A percentile compares a stretch with the other conserved stretches of the same genome.
Conservation (phyloP, 2,888 invertebrate genomes). For the Orchesellides sinensis region DNA sequence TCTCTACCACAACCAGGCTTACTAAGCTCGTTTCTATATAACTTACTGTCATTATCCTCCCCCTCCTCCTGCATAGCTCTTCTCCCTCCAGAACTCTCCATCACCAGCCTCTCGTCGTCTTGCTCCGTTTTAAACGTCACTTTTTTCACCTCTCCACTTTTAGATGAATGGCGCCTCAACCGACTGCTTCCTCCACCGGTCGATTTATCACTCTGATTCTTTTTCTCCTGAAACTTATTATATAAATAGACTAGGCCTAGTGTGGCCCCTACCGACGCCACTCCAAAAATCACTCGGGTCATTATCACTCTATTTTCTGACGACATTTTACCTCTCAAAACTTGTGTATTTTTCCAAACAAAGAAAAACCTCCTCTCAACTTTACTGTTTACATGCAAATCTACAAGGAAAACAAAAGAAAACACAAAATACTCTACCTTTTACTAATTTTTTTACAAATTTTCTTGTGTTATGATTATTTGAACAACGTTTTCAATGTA, state of each 20-base stretch:
- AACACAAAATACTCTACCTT: too few species aligned
- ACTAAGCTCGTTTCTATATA: conserved; percentile 24
- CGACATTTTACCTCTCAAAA: conserved; percentile 21
- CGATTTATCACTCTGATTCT: neutral
- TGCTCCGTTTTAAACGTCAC: conserved; percentile 36
- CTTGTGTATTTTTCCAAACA: neutral
- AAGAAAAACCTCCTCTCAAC: too few species aligned
- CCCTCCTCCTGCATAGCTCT: neutral
- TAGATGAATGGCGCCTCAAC: conserved; percentile 10
- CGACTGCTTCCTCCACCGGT: neutral
- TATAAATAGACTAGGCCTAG: conserved; percentile 62
- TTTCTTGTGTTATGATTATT: too few species aligned
- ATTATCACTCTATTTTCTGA: conserved; percentile 47
- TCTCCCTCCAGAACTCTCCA: neutral
- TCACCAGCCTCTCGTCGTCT: neutral
- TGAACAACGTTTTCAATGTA: too few species aligned
- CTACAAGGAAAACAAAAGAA: too few species aligned
- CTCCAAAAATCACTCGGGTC: conserved; percentile 66
- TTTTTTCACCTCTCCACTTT: conserved; percentile 51
- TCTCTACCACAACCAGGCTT: neutral
- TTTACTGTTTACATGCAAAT: too few species aligned
- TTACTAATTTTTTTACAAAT: too few species aligned
- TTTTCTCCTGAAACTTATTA: conserved; percentile 56
- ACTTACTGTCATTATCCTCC: conserved; percentile 21
- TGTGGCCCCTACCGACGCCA: conserved; percentile 64